Evolutionary conservation across 2,888 invertebrate genomes (phyloP), one percentile per base, ranked within the genome.

Genomic region (Calliopum simillimum): DNA sequence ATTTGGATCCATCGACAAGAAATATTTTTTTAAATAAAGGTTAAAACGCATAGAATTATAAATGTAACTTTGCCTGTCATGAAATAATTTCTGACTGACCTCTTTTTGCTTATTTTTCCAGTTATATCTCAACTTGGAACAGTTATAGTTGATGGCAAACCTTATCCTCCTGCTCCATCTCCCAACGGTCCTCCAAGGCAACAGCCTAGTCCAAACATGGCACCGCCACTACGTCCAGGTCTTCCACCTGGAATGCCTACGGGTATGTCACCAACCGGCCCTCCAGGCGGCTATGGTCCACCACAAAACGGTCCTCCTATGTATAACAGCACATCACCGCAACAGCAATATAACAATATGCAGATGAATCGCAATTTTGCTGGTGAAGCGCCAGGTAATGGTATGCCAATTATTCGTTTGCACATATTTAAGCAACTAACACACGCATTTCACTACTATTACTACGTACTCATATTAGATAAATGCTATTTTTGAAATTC

Each of bases 61-160:
- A n/a, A n/a, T n/a, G n/a, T n/a, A n/a, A n/a, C n/a, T n/a, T n/a
- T n/a, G n/a, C n/a, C n/a, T n/a, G n/a, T n/a, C n/a, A n/a, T n/a
- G n/a, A n/a, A n/a, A n/a, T n/a, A n/a, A n/a, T n/a, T n/a, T n/a
- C n/a, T n/a, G n/a, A n/a, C n/a, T n/a, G n/a, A n/a, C n/a, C n/a
- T n/a, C n/a, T n/a, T n/a, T n/a, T n/a, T 66, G 69, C 4, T 65
- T 47, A 49, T 71, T 23, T 19, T 83, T 82, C 19, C 83, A 93
- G 94, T 94, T 74, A 89, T 94, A 77, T 91, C 92, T 59, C 91
- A 91, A 64, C 91, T 94, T 81, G 94, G 94, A 74, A 92, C 92
- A 73, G 93, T 94, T 79, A 92, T 94, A 55, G 94, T 94, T 72
- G 94, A 94, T 87, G 94, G 94, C 71, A 90, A 94, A 83, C 90